phyloP scores from a whole-genome alignment of 2,113 vertebrate species.

The Saiga tatarica region DNA sequence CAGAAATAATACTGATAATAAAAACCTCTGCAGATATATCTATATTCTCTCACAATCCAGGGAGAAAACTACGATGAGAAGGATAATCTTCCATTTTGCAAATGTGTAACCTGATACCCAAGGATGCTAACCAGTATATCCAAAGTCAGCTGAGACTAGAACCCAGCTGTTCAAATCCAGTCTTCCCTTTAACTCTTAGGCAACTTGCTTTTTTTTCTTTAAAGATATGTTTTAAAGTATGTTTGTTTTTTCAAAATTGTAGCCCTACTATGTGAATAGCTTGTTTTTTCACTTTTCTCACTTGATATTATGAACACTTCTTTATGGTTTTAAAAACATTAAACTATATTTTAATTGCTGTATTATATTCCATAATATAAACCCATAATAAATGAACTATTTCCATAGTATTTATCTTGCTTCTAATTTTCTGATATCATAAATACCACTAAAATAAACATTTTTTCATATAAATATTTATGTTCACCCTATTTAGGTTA shows the following conservation, averaged over 20 bases:
- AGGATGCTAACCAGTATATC: background rate
- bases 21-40: background rate
- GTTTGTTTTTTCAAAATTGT: background rate
- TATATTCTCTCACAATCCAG: background rate
- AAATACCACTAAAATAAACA: background rate
- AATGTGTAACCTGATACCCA: background rate
- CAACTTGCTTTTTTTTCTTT: background rate
- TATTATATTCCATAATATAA: background rate
- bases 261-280: background rate
- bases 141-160: background rate
- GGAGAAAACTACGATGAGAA: background rate
- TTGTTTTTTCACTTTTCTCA: background rate
- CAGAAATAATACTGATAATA: background rate
- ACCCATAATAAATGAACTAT: background rate
- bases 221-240: background rate
- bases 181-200: background rate
- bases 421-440: slow-evolving; percentile 32
- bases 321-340: background rate
- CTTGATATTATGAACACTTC: background rate
- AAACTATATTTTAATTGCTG: background rate
- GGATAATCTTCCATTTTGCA: background rate
- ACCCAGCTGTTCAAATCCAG: background rate
- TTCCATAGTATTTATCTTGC: background rate
- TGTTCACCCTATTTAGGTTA: background rate
- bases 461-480: background rate